Base-by-base conservation (phyloP, 2,797 vertebrate genomes). In the Enteromius afrohamiltoni region DNA sequence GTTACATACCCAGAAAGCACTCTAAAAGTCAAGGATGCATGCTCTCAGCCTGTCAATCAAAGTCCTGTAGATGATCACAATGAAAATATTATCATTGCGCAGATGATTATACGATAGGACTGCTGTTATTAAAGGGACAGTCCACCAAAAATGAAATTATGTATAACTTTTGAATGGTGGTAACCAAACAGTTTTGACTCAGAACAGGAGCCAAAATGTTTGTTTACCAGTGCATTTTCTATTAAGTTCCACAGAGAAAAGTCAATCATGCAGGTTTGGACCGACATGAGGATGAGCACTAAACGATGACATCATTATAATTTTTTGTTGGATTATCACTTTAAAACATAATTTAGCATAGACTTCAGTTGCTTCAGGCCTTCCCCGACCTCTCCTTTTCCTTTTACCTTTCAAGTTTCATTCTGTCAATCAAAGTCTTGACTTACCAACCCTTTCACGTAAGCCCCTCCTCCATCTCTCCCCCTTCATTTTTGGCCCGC, bases 401-500 rank as follows among this genome's bases (percentile, higher is more conserved):
- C 82, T 78, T 45, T 70, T 85, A 58, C 62, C 73, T n/a, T 55
- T 65, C 74, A 42, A 53, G 42, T 83, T 82, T 79, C 55, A 67
- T 23, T 69, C 81, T 84, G 79, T 76, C 53, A 69, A 40, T 40
- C 70, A 85, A 70, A 40, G 13, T 74, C 60, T 34, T 51, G 45
- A 62, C 64, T 80, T 74, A 53, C 70, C 80, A 76, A 16, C 78
- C 70, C 76, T 83, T 88, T 88, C 90, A 85, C 4, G 31, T 58
- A 26, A 58, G 91, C 93, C 87, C 88, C 87, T 47, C 53, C 80
- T 40, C 37, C 47, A 73, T 85, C 77, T 84, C 67, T 58, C 64
- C 42, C 26, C 62, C 60, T 31, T 31, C 68, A 80, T 64, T 64
- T 83, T 75, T 77, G 31, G 70, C 53, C 42, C 26, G 51, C 80